Evolutionary conservation across 1,140 invertebrate genomes (phyloP).

Genomic region (Cepaea nemoralis): DNA sequence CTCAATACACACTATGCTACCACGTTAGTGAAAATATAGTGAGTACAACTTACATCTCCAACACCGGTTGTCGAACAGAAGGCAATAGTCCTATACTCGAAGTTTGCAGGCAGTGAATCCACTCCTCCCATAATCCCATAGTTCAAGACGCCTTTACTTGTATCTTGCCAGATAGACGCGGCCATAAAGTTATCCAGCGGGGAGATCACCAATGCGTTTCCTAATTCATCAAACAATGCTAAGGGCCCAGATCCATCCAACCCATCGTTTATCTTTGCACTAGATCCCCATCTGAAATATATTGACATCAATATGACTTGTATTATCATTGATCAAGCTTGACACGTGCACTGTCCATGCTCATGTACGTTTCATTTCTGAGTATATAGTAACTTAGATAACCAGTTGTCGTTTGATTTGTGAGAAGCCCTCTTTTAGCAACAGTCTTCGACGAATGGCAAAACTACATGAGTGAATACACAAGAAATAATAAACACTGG

Average conservation of each 20-base stretch:
- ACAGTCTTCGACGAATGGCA: too few species aligned
- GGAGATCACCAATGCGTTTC: constrained; percentile 23
- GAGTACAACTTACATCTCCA: constrained; percentile 58
- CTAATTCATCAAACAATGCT: constrained; percentile 21
- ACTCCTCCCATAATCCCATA: constrained; percentile 64
- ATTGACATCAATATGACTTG: too few species aligned
- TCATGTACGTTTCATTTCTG: too few species aligned
- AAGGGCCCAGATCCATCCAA: constrained; percentile 37
- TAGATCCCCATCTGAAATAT: constrained; percentile 8
- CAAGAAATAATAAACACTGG: too few species aligned
- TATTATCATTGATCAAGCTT: too few species aligned
- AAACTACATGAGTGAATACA: too few species aligned
- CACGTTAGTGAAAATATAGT: too few species aligned
- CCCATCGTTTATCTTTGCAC: constrained; percentile 23
- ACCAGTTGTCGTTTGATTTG: too few species aligned
- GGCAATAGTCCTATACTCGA: constrained; percentile 52
- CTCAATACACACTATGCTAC: too few species aligned
- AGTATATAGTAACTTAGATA: too few species aligned
- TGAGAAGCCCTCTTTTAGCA: too few species aligned
- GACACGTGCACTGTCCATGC: too few species aligned
- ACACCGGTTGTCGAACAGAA: constrained; percentile 51
- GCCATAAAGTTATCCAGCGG: constrained; percentile 48
- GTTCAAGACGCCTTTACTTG: constrained; percentile 37
- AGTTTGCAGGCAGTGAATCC: constrained; percentile 53
- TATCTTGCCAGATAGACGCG: constrained; percentile 46